phyloP scores from a whole-genome alignment of 2,888 invertebrate species.

The Augiades crinisus region DNA sequence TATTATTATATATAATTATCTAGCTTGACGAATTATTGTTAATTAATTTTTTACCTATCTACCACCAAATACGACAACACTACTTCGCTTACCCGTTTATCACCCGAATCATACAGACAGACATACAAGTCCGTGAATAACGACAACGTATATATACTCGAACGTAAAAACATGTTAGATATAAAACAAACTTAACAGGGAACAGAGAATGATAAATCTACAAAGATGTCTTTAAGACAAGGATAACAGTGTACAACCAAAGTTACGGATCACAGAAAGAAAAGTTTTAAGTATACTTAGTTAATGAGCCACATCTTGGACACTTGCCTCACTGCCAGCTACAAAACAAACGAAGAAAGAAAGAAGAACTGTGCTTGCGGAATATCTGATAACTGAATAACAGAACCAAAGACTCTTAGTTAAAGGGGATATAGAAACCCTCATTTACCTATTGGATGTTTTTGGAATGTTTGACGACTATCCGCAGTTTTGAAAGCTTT shows the following conservation, averaged over 20 bases:
- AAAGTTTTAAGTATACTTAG: conserved; percentile 39
- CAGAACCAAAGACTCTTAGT: no score
- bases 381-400: no score
- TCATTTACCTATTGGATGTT: no score
- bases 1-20: conserved; percentile 43
- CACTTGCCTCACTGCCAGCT: conserved; percentile 11
- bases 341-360: not conserved
- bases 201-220: conserved; percentile 37
- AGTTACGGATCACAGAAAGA: conserved; percentile 51
- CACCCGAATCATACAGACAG: conserved; percentile 63
- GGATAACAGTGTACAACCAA: conserved; percentile 46
- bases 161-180: conserved; percentile 31
- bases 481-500: no score
- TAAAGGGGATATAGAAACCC: no score
- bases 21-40: conserved; percentile 69
- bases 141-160: conserved; percentile 29
- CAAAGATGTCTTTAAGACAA: conserved; percentile 41
- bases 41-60: conserved; percentile 74
- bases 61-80: conserved; percentile 57
- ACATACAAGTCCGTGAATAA: conserved; percentile 30
- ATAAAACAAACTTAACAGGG: conserved; percentile 34
- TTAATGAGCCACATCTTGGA: conserved; percentile 28
- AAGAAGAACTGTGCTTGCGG: no score
- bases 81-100: conserved; percentile 72
- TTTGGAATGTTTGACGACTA: no score